Conservation (phyloP, 2,797 vertebrate species). For the Selene dorsalis region DNA sequence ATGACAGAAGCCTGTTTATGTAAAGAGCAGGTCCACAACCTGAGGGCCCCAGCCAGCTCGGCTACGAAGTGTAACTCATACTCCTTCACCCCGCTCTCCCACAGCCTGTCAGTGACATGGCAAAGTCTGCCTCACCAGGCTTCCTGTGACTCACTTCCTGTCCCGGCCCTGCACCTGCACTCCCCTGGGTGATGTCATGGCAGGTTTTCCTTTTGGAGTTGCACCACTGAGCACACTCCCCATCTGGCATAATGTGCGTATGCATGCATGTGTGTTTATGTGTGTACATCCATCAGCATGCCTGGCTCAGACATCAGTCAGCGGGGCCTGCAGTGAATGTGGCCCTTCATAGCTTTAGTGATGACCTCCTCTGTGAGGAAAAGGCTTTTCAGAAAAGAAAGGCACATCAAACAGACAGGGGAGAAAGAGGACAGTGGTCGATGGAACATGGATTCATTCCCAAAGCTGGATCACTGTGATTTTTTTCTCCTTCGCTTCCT, state of each 20-base stretch:
- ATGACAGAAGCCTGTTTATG: constrained; percentile 67
- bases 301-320: constrained; percentile 75
- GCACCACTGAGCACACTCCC: constrained; percentile 64
- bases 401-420: constrained; percentile 61
- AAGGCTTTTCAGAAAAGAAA: constrained; percentile 45
- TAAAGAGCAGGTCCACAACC: constrained; percentile 62
- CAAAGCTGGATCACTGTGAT: constrained; percentile 46
- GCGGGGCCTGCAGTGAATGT: constrained; percentile 61
- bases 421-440: constrained; percentile 40
- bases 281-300: constrained; percentile 71
- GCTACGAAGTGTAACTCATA: constrained; percentile 69
- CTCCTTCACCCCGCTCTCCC: constrained; percentile 73
- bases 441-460: constrained; percentile 58
- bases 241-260: constrained; percentile 63
- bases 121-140: constrained; percentile 83
- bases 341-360: constrained; percentile 67
- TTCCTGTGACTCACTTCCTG: constrained; percentile 88
- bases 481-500: constrained; percentile 29
- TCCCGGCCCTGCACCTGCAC: constrained; percentile 85
- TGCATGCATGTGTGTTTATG: constrained; percentile 63
- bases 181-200: constrained; percentile 86
- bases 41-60: constrained; percentile 54
- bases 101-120: constrained; percentile 78
- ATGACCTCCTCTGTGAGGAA: constrained; percentile 67
- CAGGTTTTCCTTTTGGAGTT: constrained; percentile 81